Evolutionary conservation across 2,113 vertebrate genomes (phyloP), one percentile per base, ranked within the genome.

Genomic region (Pseudorectes ferrugineus): DNA sequence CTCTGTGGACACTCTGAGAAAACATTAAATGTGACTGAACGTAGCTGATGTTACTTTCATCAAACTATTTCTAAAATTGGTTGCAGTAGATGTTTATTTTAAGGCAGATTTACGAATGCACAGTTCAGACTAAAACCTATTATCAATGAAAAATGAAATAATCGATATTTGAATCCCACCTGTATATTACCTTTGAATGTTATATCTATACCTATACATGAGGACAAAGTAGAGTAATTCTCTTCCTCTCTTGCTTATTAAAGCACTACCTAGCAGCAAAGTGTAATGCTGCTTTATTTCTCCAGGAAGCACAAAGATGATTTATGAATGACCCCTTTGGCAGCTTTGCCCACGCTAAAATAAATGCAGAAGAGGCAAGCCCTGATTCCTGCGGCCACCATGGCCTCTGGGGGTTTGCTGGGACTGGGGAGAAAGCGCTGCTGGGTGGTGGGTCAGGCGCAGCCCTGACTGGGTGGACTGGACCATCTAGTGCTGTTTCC

Each of bases 351-450:
- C 23, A 22, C 0, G 2, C 24, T 70, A 29, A 80, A 79, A 76
- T 16, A 76, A 59, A 14, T 0, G 0, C 24, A 49, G 62, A 33
- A 45, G 58, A 54, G 24, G 12, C 14, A 51, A 89, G 11, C 2
- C 28, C 8, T 3, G 3, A 12, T 21, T 61, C 10, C 40, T 83
- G 54, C 45, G 82, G 20, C 33, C 16, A 15, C 19, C 5, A 1
- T 1, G 0, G 6, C 4, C 17, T 9, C 33, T 18, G 14, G 23
- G 13, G 9, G 2, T 3, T 8, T 74, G 17, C 16, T 70, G 59
- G 24, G 36, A 10, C 29, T 8, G 6, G 5, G 46, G 21, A 71
- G 29, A 12, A 82, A 55, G 6, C 0, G 0, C 5, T 35, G 12
- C 8, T n/a, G 24, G 3, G 4, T 51, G 8, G 5, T 15, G 24